phyloP scores from a whole-genome alignment of 2,888 invertebrate species.

The Volucella zonaria region DNA sequence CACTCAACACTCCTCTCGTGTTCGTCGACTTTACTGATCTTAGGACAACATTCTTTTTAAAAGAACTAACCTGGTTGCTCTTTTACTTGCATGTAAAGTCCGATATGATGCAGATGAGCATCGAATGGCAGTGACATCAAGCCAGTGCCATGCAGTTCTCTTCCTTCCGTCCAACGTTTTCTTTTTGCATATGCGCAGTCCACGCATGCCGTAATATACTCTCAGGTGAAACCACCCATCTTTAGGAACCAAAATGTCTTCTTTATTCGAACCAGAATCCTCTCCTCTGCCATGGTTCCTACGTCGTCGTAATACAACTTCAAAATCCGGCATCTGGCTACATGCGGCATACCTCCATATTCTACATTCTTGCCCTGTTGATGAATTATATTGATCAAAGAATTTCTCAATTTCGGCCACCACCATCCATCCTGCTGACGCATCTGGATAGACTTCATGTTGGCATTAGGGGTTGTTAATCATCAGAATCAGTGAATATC shows the following conservation, averaged over 20 bases:
- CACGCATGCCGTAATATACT: constrained; percentile 30
- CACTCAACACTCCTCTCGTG: no score
- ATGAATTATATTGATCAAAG: no score
- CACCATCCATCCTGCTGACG: no score
- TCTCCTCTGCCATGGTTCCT: constrained; percentile 22
- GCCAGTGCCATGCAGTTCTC: constrained; percentile 3
- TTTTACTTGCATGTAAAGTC: constrained; percentile 14
- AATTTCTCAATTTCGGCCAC: no score
- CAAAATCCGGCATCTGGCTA: constrained; percentile 29
- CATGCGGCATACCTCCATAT: constrained; percentile 1
- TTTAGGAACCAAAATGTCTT: constrained; percentile 9
- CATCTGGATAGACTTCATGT: no score
- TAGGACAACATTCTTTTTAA: constrained; percentile 12
- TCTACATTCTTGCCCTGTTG: background rate
- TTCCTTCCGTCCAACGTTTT: constrained; percentile 1
- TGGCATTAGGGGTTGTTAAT: no score
- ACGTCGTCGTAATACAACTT: constrained; percentile 35
- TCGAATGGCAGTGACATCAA: background rate
- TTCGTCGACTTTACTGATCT: background rate
- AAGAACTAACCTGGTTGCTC: constrained; percentile 26
- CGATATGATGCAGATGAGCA: constrained; percentile 1
- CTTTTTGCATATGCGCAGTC: constrained; percentile 27
- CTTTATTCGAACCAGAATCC: background rate
- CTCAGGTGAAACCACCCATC: background rate
- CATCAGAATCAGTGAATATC: no score